phyloP scores from a whole-genome alignment of 2,888 invertebrate species.

The Synanthedon formicaeformis region DNA sequence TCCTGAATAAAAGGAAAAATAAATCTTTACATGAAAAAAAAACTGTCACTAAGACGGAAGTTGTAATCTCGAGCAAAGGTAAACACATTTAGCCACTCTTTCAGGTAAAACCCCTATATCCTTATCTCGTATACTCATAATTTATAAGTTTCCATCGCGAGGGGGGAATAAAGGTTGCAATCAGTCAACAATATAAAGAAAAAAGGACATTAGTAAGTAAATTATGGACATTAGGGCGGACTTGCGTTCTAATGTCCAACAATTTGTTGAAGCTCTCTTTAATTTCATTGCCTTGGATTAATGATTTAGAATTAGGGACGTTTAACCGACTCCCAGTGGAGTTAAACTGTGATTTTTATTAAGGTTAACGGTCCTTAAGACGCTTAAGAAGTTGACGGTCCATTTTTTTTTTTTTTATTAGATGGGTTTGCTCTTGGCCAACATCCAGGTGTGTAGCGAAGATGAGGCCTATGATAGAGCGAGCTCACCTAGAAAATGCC shows the following conservation, averaged over 20 bases:
- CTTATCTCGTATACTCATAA: neutral
- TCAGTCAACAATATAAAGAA: constrained; percentile 13
- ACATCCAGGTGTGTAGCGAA: no score
- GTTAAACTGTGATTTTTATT: neutral
- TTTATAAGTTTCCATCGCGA: neutral
- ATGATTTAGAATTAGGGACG: constrained; percentile 9
- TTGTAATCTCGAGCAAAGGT: no score
- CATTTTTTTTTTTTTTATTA: no score
- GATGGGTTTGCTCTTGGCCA: no score
- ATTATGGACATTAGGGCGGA: constrained; percentile 19
- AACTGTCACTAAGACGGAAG: no score
- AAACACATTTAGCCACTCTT: no score
- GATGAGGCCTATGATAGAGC: no score
- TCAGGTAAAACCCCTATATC: neutral
- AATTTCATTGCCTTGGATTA: constrained; percentile 21
- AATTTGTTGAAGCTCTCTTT: constrained; percentile 16
- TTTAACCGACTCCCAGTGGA: neutral
- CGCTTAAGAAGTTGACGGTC: no score
- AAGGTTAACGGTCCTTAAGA: no score
- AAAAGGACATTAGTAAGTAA: constrained; percentile 21
- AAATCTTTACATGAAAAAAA: no score
- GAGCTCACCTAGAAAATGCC: no score
- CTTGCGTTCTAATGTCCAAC: constrained; percentile 16
- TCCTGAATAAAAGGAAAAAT: no score
- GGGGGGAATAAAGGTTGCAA: constrained; percentile 17